Evolutionary conservation across 2,797 vertebrate genomes (phyloP), one percentile per base, ranked within the genome.

Genomic region (Simalia tracyae): DNA sequence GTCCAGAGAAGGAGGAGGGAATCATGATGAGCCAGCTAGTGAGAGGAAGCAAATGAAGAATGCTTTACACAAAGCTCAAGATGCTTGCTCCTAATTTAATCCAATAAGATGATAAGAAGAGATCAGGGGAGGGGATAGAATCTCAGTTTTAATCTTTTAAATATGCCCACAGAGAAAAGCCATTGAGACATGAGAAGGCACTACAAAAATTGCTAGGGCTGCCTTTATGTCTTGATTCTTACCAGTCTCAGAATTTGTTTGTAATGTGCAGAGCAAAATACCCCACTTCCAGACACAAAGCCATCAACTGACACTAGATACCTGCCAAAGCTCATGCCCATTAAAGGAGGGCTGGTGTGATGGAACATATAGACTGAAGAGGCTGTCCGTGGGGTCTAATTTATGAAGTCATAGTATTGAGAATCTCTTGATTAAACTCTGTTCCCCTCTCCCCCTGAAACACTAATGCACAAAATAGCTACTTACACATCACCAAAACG

Each of bases 11-110:
- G 22, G 76, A n/a, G 66, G 86, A 10, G 57, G 42, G 14, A 31
- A 31, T 14, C 2, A 7, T 0, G 0, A n/a, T 36, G 0, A 24
- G 12, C 68, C 56, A 85, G 81, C 46, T 91, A 19, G 50, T 68
- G n/a, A 84, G 54, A 50, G 8, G 5, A 59, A 85, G 36, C 22
- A 22, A 11, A 64, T 57, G 24, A 66, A 76, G 15, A 89, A 61
- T 22, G 3, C n/a, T 6, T 90, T 87, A 46, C 24, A 50, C 66
- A 15, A 88, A n/a, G 26, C 60, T 64, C 46, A 50, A 72, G 42
- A 31, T 26, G 31, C 81, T 60, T 86, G 31, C 11, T 11, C 36
- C 36, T 60, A 36, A 59, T 1, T 59, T 86, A 84, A 84, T 92
- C 72, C 24, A 50, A 31, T 9, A 31, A 84, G 31, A 89, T 57